phyloP scores from a whole-genome alignment of 2,888 invertebrate species.

The Resseliella maxima region DNA sequence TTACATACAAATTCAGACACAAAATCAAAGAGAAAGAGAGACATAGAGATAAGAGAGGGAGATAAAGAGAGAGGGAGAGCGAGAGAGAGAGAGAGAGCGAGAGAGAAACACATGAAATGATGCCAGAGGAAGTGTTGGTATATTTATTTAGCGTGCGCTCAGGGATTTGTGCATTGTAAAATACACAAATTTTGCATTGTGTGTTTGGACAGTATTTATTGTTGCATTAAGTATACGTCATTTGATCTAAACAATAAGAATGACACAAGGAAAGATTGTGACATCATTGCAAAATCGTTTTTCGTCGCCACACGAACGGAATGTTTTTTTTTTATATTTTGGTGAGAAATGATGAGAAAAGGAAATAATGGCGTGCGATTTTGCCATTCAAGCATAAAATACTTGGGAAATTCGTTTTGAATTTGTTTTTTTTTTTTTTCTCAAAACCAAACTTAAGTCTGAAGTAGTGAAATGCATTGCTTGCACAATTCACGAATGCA shows the following conservation, averaged over 20 bases:
- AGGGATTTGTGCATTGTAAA: neutral
- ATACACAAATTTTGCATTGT: neutral
- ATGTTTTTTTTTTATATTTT: no score
- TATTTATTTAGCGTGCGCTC: conserved; percentile 19
- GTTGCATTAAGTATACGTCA: conserved; percentile 12
- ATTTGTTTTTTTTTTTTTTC: no score
- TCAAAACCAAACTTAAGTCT: no score
- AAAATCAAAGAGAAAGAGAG: neutral
- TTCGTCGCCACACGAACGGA: neutral
- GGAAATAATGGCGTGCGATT: neutral
- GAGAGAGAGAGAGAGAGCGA: no score
- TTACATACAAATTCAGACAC: neutral
- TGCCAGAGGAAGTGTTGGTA: neutral
- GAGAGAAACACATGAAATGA: no score
- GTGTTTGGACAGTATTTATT: neutral
- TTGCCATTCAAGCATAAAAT: conserved; percentile 5
- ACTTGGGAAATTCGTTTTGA: neutral
- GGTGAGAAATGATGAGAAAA: neutral
- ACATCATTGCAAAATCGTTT: neutral
- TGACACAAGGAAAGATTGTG: conserved; percentile 27
- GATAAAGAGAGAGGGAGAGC: no score
- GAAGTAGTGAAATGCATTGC: neutral
- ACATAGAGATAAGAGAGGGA: no score
- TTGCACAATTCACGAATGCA: neutral
- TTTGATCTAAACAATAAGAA: conserved; percentile 14